Percentiles rank a stretch among this genome's conserved stretches.
phyloP scores from a whole-genome alignment of 2,113 vertebrate genomes.

The Cyprinodon variegatus region DNA sequence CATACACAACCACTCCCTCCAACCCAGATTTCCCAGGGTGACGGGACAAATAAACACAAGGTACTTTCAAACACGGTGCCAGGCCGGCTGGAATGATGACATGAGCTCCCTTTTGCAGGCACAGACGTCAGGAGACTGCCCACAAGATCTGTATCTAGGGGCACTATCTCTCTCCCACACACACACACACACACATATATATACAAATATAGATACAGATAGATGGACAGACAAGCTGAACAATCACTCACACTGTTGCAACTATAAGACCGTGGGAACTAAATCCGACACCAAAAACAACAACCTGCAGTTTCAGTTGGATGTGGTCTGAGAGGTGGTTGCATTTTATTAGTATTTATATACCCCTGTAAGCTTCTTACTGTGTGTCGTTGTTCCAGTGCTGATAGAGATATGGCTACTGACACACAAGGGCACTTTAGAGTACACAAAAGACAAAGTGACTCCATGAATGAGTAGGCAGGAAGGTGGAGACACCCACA shows the following conservation, averaged over 20 bases:
- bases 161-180: slow-evolving; percentile 7
- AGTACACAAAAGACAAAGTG: slow-evolving; percentile 51
- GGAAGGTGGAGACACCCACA: slow-evolving; percentile 57
- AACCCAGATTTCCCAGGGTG: slow-evolving; percentile 66
- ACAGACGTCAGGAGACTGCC: slow-evolving; percentile 44
- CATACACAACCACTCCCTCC: slow-evolving; percentile 26
- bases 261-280: slow-evolving; percentile 70
- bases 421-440: slow-evolving; percentile 24
- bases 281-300: slow-evolving; percentile 17
- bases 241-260: slow-evolving; percentile 68
- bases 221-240: slow-evolving; percentile 56
- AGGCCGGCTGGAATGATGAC: slow-evolving; percentile 63
- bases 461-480: slow-evolving; percentile 65
- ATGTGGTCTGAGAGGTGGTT: slow-evolving; percentile 11
- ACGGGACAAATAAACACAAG: slow-evolving; percentile 72
- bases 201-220: slow-evolving; percentile 15
- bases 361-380: background rate
- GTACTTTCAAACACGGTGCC: slow-evolving; percentile 48
- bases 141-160: slow-evolving; percentile 30
- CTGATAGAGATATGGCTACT: slow-evolving; percentile 37
- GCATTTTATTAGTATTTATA: slow-evolving; percentile 52
- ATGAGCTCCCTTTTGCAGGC: slow-evolving; percentile 52
- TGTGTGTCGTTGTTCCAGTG: slow-evolving; percentile 3
- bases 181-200: slow-evolving; percentile 11
- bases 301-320: slow-evolving; percentile 61